Conservation (phyloP, 92 coral and sea anemone species). For the Porites evermanni region DNA sequence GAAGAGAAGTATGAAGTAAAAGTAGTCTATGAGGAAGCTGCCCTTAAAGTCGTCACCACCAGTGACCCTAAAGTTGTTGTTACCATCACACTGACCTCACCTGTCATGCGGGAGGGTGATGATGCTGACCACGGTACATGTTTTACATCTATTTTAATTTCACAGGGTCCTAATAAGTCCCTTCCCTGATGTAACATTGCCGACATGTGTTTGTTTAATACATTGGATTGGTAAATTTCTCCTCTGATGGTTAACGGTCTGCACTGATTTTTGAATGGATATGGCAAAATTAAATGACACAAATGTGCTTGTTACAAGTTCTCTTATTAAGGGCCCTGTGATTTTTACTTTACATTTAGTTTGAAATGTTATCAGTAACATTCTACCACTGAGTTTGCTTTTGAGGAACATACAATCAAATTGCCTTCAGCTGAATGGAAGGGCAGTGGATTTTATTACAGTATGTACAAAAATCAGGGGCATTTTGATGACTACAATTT, state of each 20-base stretch:
- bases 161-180: slow-evolving; percentile 9
- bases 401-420: slow-evolving; percentile 57
- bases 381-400: slow-evolving; percentile 16
- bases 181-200: slow-evolving; percentile 15
- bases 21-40: slow-evolving; percentile 62
- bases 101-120: slow-evolving; percentile 91
- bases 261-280: not conserved
- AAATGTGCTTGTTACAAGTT: slow-evolving; percentile 16
- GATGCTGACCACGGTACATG: slow-evolving; percentile 81
- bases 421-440: slow-evolving; percentile 10
- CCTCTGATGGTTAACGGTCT: not conserved
- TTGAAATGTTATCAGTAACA: not conserved
- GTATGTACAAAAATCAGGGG: not conserved
- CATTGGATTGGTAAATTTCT: not conserved
- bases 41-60: slow-evolving; percentile 69
- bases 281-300: not conserved
- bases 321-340: slow-evolving; percentile 54
- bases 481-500: no score
- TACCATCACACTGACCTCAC: slow-evolving; percentile 93
- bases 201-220: not conserved
- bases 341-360: not conserved
- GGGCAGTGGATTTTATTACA: not conserved
- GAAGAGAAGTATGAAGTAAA: slow-evolving; percentile 95
- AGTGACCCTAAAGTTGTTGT: slow-evolving; percentile 88
- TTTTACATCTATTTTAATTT: slow-evolving; percentile 1